Conservation (phyloP, 2,888 invertebrate species). For the Lasioglossum lativentre region DNA sequence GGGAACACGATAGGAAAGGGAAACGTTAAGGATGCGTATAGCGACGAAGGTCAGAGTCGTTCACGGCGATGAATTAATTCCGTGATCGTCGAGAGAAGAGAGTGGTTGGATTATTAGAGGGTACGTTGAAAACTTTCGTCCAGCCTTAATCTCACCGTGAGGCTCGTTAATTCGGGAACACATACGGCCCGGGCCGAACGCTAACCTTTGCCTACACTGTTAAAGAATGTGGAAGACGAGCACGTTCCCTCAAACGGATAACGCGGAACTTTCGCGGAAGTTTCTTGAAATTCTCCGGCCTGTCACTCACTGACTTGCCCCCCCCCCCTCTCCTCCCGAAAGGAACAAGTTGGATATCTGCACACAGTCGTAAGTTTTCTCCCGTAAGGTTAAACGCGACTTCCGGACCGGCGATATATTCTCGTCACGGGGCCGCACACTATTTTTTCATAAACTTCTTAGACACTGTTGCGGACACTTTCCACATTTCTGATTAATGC, state of each 20-base stretch:
- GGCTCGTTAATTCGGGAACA: background rate
- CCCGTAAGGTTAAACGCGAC: background rate
- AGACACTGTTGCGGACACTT: background rate
- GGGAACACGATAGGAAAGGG: slow-evolving; percentile 17
- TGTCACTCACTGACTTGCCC: background rate
- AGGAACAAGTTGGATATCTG: background rate
- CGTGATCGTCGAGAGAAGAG: background rate
- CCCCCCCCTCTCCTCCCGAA: too few relatives aligned
- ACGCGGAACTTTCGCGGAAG: background rate
- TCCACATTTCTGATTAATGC: background rate
- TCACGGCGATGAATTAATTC: slow-evolving; percentile 54
- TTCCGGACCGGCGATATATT: background rate
- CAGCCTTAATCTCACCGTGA: background rate
- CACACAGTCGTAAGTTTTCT: background rate
- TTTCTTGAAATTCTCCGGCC: background rate
- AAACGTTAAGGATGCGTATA: slow-evolving; percentile 15
- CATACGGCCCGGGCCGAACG: background rate
- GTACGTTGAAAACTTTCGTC: background rate
- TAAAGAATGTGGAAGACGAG: background rate
- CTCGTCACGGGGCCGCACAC: background rate
- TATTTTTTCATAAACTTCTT: slow-evolving; percentile 2
- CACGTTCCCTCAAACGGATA: background rate
- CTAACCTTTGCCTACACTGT: background rate
- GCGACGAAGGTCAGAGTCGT: slow-evolving; percentile 39
- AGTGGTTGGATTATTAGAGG: slow-evolving; percentile 1